Evolutionary conservation across 2,113 vertebrate species (phyloP).

Genomic region (Planiliza haematocheilus): DNA sequence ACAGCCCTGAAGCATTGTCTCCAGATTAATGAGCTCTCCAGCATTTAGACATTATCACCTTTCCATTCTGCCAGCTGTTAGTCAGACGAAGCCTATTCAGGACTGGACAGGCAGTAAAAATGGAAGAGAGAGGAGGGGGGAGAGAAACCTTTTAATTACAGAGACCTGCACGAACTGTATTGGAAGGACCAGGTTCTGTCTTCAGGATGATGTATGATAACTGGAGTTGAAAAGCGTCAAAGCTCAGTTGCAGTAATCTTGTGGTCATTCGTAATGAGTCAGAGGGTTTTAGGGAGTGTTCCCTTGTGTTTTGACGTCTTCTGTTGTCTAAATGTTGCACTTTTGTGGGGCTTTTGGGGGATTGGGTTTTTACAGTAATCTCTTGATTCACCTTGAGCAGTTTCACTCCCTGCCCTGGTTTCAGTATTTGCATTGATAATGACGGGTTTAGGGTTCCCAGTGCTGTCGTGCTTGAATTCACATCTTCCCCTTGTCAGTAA

Average conservation of each 20-base stretch:
- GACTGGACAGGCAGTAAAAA: conserved; percentile 27
- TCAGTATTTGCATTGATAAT: conserved; percentile 45
- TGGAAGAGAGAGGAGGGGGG: background rate
- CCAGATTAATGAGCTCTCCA: conserved; percentile 46
- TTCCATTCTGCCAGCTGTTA: conserved; percentile 34
- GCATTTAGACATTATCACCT: conserved; percentile 57
- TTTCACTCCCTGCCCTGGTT: conserved; percentile 17
- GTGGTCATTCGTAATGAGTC: conserved; percentile 53
- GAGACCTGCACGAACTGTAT: conserved; percentile 11
- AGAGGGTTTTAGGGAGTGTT: conserved; percentile 18
- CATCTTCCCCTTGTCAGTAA: conserved; percentile 24
- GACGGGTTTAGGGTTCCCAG: conserved; percentile 12
- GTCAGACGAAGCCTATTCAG: conserved; percentile 27
- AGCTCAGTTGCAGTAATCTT: conserved; percentile 29
- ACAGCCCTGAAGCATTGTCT: conserved; percentile 50
- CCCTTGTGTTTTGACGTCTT: conserved; percentile 2
- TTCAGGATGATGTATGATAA: conserved; percentile 33
- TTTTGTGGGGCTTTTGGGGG: conserved; percentile 25
- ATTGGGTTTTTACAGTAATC: conserved; percentile 25
- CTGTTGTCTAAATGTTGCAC: conserved; percentile 19
- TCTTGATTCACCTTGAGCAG: conserved; percentile 14
- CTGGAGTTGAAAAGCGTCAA: conserved; percentile 21
- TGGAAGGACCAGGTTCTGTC: conserved; percentile 8
- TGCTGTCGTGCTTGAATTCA: conserved; percentile 4
- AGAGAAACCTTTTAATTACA: conserved; percentile 46